phyloP scores from a whole-genome alignment of 2,888 invertebrate genomes.

The Phortica magna region DNA sequence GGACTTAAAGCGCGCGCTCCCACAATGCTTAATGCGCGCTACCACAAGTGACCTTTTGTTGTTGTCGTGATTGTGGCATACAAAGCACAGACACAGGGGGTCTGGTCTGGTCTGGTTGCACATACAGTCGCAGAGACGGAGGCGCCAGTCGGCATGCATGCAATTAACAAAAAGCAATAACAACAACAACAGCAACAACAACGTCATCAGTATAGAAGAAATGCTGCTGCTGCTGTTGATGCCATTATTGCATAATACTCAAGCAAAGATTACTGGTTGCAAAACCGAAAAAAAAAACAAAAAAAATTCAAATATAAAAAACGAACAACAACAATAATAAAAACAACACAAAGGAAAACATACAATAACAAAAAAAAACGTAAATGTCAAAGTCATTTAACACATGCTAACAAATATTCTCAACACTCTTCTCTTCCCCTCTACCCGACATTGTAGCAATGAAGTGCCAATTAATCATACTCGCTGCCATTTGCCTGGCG shows the following conservation, averaged over 20 bases:
- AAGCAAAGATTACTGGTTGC: neutral
- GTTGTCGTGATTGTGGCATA: slow-evolving; percentile 6
- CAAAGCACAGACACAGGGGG: neutral
- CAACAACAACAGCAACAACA: slow-evolving; percentile 17
- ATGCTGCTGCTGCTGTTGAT: neutral
- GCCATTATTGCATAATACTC: slow-evolving; percentile 13
- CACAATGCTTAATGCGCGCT: neutral
- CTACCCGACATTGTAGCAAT: slow-evolving; percentile 46
- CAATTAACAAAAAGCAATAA: slow-evolving; percentile 19
- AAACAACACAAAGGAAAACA: neutral
- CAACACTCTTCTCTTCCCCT: neutral
- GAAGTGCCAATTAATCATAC: slow-evolving; percentile 73
- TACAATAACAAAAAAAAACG: slow-evolving; percentile 7
- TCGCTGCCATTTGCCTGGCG: slow-evolving; percentile 66
- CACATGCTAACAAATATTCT: neutral
- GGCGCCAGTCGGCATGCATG: slow-evolving; percentile 24
- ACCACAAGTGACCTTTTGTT: slow-evolving; percentile 33
- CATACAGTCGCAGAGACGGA: slow-evolving; percentile 21
- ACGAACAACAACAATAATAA: neutral
- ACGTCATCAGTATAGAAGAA: neutral
- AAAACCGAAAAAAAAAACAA: neutral
- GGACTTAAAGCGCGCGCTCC: neutral
- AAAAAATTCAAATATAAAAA: neutral
- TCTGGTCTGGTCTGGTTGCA: slow-evolving; percentile 16
- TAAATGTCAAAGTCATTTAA: slow-evolving; percentile 25